A percentile compares a stretch with the other conserved stretches of the same genome.
Conservation (phyloP, 1,140 invertebrate species). For the Drusus annulatus region DNA sequence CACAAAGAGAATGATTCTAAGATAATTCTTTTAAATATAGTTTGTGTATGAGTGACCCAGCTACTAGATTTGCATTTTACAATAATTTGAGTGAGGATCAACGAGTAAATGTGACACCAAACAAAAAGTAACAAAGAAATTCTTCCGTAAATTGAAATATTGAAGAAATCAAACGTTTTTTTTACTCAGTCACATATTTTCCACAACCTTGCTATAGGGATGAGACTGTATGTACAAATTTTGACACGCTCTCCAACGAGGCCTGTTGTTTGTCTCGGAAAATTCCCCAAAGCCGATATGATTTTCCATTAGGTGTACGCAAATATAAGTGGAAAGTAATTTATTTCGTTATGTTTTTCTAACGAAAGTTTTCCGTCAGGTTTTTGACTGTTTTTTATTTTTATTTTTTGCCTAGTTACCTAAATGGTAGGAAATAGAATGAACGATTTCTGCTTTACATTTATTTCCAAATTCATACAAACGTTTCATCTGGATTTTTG, state of each 20-base stretch:
- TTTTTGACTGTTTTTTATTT: too few species aligned
- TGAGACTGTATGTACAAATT: constrained; percentile 1
- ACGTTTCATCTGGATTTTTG: too few species aligned
- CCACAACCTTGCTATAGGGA: background rate
- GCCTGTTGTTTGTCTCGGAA: constrained; percentile 1
- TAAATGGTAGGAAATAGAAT: too few species aligned
- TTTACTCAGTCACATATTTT: background rate
- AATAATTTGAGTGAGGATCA: background rate
- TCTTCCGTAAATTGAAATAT: background rate
- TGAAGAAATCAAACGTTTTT: background rate
- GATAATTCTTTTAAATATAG: too few species aligned
- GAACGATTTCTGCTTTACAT: too few species aligned
- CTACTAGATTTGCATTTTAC: too few species aligned
- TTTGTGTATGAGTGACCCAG: too few species aligned
- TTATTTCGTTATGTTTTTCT: background rate
- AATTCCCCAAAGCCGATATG: background rate
- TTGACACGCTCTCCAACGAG: background rate
- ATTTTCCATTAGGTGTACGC: constrained; percentile 13
- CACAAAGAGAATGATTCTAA: too few species aligned
- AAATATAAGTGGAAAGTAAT: background rate
- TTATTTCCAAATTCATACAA: too few species aligned
- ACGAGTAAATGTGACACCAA: background rate
- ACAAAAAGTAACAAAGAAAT: background rate
- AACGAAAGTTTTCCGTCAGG: background rate
- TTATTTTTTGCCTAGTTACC: too few species aligned